These are phyloP conservation scores for Leucophora obtusa DNA, from an alignment of 2,888 invertebrate species.

Conservation along the genomic window DNA sequence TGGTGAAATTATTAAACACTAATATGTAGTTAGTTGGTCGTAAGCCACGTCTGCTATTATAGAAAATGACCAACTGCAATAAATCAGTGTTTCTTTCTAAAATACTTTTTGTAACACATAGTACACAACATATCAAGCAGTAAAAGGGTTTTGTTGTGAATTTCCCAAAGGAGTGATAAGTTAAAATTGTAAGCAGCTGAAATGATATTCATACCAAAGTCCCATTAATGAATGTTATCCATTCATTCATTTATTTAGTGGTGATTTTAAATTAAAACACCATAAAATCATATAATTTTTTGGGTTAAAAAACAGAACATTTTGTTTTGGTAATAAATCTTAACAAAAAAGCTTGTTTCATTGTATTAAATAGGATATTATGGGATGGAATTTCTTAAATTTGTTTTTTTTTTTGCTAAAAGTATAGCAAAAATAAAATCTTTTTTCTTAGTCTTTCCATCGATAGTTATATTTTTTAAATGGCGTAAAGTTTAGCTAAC, in stretches of 20 bases:
- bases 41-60: slow-evolving; percentile 62
- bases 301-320: slow-evolving; percentile 26
- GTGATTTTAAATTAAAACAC: slow-evolving; percentile 52
- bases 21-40: slow-evolving; percentile 17
- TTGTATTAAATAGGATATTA: not conserved
- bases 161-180: slow-evolving; percentile 77
- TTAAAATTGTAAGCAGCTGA: slow-evolving; percentile 73
- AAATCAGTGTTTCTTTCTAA: slow-evolving; percentile 72
- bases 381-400: not conserved
- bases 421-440: no score
- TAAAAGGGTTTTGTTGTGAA: slow-evolving; percentile 67
- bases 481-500: no score
- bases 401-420: no score
- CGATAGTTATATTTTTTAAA: no score
- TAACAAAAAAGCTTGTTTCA: slow-evolving; percentile 21
- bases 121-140: slow-evolving; percentile 42
- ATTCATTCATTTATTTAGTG: slow-evolving; percentile 50
- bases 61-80: slow-evolving; percentile 74
- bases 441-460: no score
- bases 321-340: slow-evolving; percentile 43
- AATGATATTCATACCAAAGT: slow-evolving; percentile 54
- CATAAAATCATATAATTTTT: slow-evolving; percentile 41
- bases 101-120: not conserved
- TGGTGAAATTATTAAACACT: not conserved
- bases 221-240: slow-evolving; percentile 64